Evolutionary conservation across 2,888 invertebrate genomes (phyloP), one percentile per base, ranked within the genome.

Genomic region (Pycnomerus fuliginosus): DNA sequence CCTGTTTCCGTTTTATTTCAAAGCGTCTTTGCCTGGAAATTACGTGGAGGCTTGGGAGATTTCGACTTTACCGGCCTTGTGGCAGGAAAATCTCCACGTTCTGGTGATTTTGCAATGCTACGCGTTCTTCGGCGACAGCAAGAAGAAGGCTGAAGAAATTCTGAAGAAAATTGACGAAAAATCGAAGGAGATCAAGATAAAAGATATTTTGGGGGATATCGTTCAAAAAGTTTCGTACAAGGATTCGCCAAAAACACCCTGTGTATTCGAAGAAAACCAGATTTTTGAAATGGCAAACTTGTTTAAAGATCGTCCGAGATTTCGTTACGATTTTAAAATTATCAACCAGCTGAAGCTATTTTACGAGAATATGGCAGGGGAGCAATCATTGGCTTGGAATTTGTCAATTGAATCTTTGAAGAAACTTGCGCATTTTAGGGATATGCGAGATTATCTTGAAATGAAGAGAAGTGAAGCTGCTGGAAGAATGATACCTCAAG

Each of bases 241-340:
- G 3, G 27, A 37, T 10, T 17, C 13, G 10, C 37, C 43, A 15
- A 1, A 10, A 5, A 1, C 2, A 14, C 8, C 30, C 11, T 43
- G 43, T 14, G 25, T 22, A 20, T 36, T 29, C 16, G 27, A 24
- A 3, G 37, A 37, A 12, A 23, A 22, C 7, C 31, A 43, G 7
- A 16, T 37, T n/a, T 43, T 43, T 17, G 43, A 43, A 17, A n/a
- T 31, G 1, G 37, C 35, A 3, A 43, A 43, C 29, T 20, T 43
- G 7, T 13, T 17, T 2, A 30, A 27, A n/a, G 37, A 22, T 3
- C 43, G 37, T 3, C 36, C 37, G 16, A 11, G 14, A 25, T 37
- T 30, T 17, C 2, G 17, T 7, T 43, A 12, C 16, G 16, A 43
- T 5, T 10, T 25, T 16, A 10, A 22, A 12, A 2, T 42, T 1